phyloP scores from a whole-genome alignment of 2,797 vertebrate species.

The Enteromius anoplus region DNA sequence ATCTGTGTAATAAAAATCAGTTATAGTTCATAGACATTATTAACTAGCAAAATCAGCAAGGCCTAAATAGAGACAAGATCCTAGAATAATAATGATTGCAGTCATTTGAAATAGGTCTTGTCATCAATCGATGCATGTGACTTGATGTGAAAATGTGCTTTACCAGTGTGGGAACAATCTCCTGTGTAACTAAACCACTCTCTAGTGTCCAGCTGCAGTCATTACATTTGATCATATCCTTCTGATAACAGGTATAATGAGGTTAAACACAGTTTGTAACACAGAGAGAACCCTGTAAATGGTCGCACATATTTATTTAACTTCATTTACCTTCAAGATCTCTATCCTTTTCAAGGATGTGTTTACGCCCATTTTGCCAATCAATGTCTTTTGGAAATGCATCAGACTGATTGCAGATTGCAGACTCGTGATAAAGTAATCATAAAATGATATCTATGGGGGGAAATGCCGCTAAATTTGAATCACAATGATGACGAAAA shows the following conservation, averaged over 20 bases:
- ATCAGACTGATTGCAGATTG: not conserved
- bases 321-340: not conserved
- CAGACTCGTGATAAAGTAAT: not conserved
- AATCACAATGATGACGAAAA: not conserved
- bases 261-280: not conserved
- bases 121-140: not conserved
- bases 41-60: not conserved
- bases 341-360: not conserved
- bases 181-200: constrained; percentile 32
- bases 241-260: not conserved
- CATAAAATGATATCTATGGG: not conserved
- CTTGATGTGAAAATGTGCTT: not conserved
- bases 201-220: constrained; percentile 25
- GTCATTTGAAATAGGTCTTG: not conserved
- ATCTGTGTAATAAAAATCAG: not conserved
- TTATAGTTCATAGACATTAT: not conserved
- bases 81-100: not conserved
- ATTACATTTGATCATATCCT: not conserved
- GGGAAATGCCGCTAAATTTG: not conserved
- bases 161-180: not conserved
- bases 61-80: not conserved
- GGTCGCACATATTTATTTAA: not conserved
- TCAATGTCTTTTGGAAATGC: not conserved
- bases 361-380: not conserved
- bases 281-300: not conserved